Base-by-base conservation (phyloP, 2,888 invertebrate genomes). In the Onchidella celtica region DNA sequence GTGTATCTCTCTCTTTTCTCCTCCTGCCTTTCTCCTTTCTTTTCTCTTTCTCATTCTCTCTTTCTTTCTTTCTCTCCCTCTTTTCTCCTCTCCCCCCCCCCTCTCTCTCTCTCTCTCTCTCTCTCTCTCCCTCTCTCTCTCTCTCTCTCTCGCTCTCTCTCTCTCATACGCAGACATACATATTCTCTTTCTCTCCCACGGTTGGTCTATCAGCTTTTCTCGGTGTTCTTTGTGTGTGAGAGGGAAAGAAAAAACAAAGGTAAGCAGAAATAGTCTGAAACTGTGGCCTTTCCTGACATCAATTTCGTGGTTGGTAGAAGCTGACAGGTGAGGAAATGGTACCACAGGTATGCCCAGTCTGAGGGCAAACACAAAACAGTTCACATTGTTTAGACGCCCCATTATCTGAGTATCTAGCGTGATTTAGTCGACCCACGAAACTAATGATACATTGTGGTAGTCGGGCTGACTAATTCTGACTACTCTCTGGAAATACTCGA, bases 21-120 rank as follows among this genome's bases (percentile, higher is more conserved):
- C n/a, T n/a, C 47, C 21, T 34, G 36, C 65, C 59, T 11, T 75
- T 24, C 34, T 3, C 32, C 36, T n/a, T 57, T 3, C 29, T 34
- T 36, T n/a, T 38, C 36, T 61, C 61, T 74, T 3, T 27, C 38
- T 36, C 63, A 14, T 24, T 63, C 11, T 36, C 24, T 24, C 38
- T 57, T 27, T 29, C 59, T 63, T 3, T 55, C 55, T 72, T 55
- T 72, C 72, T 72, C 40, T 29, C 66, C 29, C 63, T 63, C 24
- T 63, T 40, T 74, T 38, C 63, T 24, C 24, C 29, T 63, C 74
- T 74, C 40, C 63, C 32, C 38, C 40, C 38, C 40, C 29, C 66
- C n/a, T 29, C n/a, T 29, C 36, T 34, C 29, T 55, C 55, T 72
- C 72, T 73, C 73, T 73, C 59, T 57, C 73, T 73, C 73, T 73